Conservation (phyloP, 1,140 invertebrate species). For the Drosophila nebulosa region DNA sequence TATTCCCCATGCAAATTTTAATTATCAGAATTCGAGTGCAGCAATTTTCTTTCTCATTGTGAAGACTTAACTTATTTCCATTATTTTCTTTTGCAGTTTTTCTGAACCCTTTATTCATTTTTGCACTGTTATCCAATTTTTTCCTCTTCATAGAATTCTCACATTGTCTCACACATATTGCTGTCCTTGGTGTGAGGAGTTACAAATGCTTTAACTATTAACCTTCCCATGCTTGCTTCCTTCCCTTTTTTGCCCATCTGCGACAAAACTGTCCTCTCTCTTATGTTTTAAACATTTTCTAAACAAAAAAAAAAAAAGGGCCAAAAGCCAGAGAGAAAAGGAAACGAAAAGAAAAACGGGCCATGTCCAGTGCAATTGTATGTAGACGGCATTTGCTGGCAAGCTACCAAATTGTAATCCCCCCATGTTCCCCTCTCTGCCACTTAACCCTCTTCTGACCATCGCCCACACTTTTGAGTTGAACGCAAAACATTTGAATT, state of each 20-base stretch:
- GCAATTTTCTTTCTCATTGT: background rate
- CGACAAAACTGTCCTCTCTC: conserved; percentile 38
- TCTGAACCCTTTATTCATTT: background rate
- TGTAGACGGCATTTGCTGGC: conserved; percentile 44
- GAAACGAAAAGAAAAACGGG: conserved; percentile 33
- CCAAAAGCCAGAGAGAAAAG: conserved; percentile 28
- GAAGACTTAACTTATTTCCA: background rate
- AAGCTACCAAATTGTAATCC: conserved; percentile 60
- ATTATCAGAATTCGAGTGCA: too few relatives aligned
- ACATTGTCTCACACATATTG: background rate
- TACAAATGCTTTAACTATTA: conserved; percentile 17
- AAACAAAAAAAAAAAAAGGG: conserved; percentile 32
- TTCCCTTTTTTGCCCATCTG: conserved; percentile 24
- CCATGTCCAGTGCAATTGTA: conserved; percentile 63
- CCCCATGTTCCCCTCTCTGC: background rate
- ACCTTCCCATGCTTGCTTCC: background rate
- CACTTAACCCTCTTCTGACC: conserved; percentile 8
- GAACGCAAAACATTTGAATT: conserved; percentile 68
- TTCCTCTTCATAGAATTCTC: conserved; percentile 6
- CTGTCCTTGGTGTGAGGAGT: background rate
- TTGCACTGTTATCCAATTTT: background rate
- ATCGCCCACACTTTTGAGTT: conserved; percentile 25
- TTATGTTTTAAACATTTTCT: conserved; percentile 72
- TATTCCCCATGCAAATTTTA: too few relatives aligned
- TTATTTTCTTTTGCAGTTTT: background rate